A percentile compares a stretch with the other conserved stretches of the same genome.
Evolutionary conservation across 2,113 vertebrate species (phyloP).

Genomic region (Tiliqua scincoides): DNA sequence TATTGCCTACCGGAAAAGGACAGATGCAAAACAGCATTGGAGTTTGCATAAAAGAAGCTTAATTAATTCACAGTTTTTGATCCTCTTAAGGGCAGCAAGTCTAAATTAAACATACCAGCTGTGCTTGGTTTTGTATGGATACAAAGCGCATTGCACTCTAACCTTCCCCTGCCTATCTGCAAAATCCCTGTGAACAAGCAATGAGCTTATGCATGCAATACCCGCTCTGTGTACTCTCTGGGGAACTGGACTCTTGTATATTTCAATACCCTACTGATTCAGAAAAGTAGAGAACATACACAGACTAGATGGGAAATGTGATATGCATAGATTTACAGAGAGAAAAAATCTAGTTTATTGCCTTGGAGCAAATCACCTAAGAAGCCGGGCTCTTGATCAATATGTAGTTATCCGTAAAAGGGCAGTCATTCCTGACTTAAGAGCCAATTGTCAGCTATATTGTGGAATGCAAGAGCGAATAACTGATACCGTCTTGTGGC

Average conservation of each 20-base stretch:
- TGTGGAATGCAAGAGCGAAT: too few species aligned
- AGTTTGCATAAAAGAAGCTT: neutral
- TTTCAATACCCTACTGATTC: conserved; percentile 18
- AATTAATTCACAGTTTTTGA: conserved; percentile 4
- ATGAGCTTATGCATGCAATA: conserved; percentile 16
- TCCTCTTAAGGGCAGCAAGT: neutral
- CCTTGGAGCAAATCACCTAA: neutral
- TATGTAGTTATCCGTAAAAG: neutral
- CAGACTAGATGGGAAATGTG: conserved; percentile 6
- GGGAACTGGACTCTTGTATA: conserved; percentile 4
- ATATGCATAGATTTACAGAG: neutral
- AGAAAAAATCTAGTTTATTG: neutral
- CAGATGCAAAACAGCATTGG: too few species aligned
- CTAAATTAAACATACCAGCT: conserved; percentile 12
- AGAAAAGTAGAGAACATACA: conserved; percentile 18
- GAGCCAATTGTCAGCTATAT: neutral
- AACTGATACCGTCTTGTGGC: neutral
- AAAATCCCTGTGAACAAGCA: conserved; percentile 3
- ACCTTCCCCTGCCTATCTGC: conserved; percentile 10
- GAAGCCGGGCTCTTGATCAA: neutral
- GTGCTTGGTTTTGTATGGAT: conserved; percentile 11
- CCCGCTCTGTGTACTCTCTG: neutral
- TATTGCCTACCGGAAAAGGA: neutral
- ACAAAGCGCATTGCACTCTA: neutral
- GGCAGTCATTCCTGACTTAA: neutral